phyloP scores from a whole-genome alignment of 2,113 vertebrate species.

The Onychostoma macrolepis region DNA sequence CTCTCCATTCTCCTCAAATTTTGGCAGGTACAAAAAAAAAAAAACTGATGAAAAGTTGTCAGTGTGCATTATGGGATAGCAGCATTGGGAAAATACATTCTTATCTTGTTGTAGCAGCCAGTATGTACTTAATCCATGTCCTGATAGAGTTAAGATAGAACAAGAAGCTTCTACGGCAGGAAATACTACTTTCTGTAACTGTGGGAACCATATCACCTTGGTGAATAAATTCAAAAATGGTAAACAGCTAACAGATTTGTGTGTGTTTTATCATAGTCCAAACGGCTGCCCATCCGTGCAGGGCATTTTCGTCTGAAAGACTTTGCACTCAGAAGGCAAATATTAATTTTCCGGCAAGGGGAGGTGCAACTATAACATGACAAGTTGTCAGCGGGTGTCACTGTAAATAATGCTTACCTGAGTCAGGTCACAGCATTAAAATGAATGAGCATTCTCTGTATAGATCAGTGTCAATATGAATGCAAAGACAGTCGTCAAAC shows the following conservation, averaged over 20 bases:
- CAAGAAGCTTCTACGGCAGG: neutral
- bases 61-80: constrained; percentile 28
- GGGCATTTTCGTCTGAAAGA: neutral
- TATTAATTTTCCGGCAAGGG: neutral
- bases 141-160: constrained; percentile 51
- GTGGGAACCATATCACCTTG: neutral
- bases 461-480: neutral
- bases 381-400: neutral
- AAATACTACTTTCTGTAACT: constrained; percentile 12
- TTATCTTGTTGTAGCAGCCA: constrained; percentile 53
- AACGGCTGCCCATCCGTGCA: neutral
- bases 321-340: neutral
- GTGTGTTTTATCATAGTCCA: neutral
- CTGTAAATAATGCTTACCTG: neutral
- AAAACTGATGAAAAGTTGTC: constrained; percentile 48
- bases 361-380: neutral
- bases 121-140: constrained; percentile 34
- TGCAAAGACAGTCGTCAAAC: too few relatives aligned
- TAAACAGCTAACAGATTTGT: neutral
- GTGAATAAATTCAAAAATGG: neutral
- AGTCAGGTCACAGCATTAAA: neutral
- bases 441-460: neutral
- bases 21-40: constrained; percentile 19
- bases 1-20: constrained; percentile 36
- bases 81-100: constrained; percentile 46